These are phyloP conservation scores for Engraulis encrasicolus DNA, from an alignment of 2,113 vertebrate genomes.

Conservation along the genomic window DNA sequence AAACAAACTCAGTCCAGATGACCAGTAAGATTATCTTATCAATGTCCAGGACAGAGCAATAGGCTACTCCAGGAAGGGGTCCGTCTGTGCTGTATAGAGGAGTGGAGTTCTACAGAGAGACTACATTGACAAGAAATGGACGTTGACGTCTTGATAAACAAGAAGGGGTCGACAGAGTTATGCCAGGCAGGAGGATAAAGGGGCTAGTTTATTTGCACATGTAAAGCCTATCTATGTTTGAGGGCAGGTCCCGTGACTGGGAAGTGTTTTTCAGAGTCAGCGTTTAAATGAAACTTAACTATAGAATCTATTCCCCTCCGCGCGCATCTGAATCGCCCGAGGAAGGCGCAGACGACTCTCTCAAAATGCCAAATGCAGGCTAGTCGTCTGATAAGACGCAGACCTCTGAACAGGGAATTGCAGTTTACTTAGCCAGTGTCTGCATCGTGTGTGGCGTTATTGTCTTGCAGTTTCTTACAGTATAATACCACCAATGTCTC, in stretches of 20 bases:
- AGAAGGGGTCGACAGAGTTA: neutral
- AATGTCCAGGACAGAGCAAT: neutral
- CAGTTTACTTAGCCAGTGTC: slow-evolving; percentile 10
- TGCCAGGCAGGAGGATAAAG: neutral
- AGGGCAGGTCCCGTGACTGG: neutral
- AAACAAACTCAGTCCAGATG: neutral
- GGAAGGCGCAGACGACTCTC: neutral
- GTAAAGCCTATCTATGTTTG: neutral
- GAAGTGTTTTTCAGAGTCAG: neutral
- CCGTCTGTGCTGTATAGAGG: no score
- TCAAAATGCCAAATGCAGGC: slow-evolving; percentile 4
- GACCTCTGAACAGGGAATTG: neutral
- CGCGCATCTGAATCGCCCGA: neutral
- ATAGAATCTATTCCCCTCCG: no score
- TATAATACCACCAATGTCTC: neutral
- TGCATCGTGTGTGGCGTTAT: neutral
- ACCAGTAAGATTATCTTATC: neutral
- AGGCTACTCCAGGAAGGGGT: no score
- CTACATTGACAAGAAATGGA: neutral
- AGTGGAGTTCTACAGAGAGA: neutral
- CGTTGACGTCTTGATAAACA: neutral
- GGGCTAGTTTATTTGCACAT: neutral
- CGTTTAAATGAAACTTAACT: neutral
- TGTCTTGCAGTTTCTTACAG: neutral
- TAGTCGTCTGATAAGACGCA: slow-evolving; percentile 11